Percentiles rank a stretch among this genome's conserved stretches.
These are phyloP conservation scores for Glomeris maerens DNA, from an alignment of 1,140 invertebrate species.

Conservation along the genomic window DNA sequence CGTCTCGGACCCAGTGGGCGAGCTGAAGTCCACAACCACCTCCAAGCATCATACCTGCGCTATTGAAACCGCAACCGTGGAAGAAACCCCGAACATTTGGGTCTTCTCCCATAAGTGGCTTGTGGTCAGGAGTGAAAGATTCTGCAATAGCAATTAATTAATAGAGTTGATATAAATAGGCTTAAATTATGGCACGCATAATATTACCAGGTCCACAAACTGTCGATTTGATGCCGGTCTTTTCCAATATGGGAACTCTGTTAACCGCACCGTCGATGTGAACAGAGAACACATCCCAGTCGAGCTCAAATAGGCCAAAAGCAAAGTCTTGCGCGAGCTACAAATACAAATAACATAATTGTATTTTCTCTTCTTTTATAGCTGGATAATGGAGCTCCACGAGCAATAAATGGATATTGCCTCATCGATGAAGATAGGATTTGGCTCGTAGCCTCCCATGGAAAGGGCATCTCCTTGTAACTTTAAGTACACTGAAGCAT, in stretches of 20 bases:
- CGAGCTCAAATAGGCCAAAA: slow-evolving; percentile 68
- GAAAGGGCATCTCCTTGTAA: slow-evolving; percentile 64
- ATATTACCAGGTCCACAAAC: slow-evolving; percentile 36
- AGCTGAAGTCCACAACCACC: slow-evolving; percentile 69
- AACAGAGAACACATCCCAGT: slow-evolving; percentile 64
- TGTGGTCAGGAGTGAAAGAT: slow-evolving; percentile 79
- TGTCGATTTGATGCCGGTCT: slow-evolving; percentile 64
- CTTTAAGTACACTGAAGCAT: slow-evolving; percentile 64
- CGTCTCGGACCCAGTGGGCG: slow-evolving; percentile 65
- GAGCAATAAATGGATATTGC: slow-evolving; percentile 34
- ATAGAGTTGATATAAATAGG: slow-evolving; percentile 10
- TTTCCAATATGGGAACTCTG: slow-evolving; percentile 53
- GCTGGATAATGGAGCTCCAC: too few species aligned
- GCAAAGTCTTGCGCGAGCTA: slow-evolving; percentile 56
- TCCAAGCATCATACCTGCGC: slow-evolving; percentile 76
- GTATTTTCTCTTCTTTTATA: not conserved
- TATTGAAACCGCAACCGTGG: slow-evolving; percentile 76
- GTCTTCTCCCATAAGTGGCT: slow-evolving; percentile 60
- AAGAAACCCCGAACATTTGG: slow-evolving; percentile 45
- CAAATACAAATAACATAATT: slow-evolving; percentile 10
- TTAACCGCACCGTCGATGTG: slow-evolving; percentile 56
- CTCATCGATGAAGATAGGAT: slow-evolving; percentile 61
- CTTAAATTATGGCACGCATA: not conserved
- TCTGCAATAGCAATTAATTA: too few species aligned
- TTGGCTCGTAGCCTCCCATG: slow-evolving; percentile 74